Evolutionary conservation across 2,113 vertebrate species (phyloP).

Genomic region (Accipiter virgatus): DNA sequence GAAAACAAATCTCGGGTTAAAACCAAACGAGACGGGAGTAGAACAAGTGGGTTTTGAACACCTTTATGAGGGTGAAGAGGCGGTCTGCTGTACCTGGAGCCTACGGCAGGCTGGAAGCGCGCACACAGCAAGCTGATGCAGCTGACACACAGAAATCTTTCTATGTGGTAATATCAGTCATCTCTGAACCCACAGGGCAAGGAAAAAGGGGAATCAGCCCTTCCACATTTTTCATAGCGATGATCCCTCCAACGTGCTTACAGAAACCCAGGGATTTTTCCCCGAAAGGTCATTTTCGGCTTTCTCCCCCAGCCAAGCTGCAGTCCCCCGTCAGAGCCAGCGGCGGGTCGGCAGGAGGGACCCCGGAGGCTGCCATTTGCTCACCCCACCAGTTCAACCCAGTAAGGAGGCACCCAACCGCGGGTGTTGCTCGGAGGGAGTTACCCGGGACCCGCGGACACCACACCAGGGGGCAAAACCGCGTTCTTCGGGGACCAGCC

Average conservation of each 20-base stretch:
- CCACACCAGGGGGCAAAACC: no score
- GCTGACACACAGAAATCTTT: not conserved
- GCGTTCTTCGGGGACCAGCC: not conserved
- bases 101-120: fast-evolving
- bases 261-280: fast-evolving
- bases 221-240: fast-evolving
- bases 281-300: not conserved
- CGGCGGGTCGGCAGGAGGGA: not conserved
- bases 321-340: not conserved
- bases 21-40: fast-evolving
- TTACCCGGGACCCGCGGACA: not conserved
- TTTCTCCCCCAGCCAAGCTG: not conserved
- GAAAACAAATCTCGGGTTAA: not conserved
- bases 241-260: fast-evolving
- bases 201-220: not conserved
- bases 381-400: not conserved
- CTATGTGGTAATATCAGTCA: fast-evolving
- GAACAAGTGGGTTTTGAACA: fast-evolving
- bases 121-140: fast-evolving
- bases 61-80: not conserved
- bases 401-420: not conserved
- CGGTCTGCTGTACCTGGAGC: fast-evolving
- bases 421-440: not conserved
- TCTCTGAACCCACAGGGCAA: fast-evolving
- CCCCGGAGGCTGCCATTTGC: not conserved